Evolutionary conservation across 2,888 invertebrate species (phyloP).

Genomic region (Caprella mutica): DNA sequence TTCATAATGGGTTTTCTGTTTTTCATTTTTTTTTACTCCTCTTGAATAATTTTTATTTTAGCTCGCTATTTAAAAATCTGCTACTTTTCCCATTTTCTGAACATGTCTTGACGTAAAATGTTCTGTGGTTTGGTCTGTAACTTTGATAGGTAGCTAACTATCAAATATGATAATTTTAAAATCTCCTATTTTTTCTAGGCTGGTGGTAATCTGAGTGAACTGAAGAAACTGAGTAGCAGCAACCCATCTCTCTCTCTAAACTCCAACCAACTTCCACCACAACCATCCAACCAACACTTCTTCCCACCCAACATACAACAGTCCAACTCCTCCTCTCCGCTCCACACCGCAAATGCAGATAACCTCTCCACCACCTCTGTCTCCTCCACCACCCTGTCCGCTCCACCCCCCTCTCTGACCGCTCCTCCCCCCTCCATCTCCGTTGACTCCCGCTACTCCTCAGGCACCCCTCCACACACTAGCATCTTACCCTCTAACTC

Average conservation of each 20-base stretch:
- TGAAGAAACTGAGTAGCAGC: constrained; percentile 30
- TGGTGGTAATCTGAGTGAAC: constrained; percentile 25
- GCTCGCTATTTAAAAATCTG: not conserved
- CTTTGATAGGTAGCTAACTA: not conserved
- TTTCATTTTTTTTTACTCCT: not conserved
- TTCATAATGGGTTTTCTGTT: not conserved
- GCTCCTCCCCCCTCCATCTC: constrained; percentile 32
- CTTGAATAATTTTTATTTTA: not conserved
- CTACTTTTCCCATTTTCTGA: not conserved
- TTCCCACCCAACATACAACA: constrained; percentile 12
- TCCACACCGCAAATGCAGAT: not conserved
- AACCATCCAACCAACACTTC: constrained; percentile 30
- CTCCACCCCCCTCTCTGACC: too few species aligned
- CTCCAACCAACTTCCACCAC: constrained; percentile 16
- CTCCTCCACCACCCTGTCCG: constrained; percentile 6
- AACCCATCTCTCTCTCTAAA: constrained; percentile 21
- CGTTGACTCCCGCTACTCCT: constrained; percentile 9
- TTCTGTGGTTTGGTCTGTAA: not conserved
- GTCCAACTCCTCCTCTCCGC: constrained; percentile 14
- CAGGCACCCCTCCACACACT: too few species aligned
- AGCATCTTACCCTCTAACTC: too few species aligned
- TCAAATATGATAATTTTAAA: too few species aligned
- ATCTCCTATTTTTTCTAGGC: not conserved
- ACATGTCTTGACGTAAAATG: not conserved
- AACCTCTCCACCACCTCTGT: constrained; percentile 5